Conservation (phyloP, 2,113 vertebrate genomes). For the Podilymbus podiceps region DNA sequence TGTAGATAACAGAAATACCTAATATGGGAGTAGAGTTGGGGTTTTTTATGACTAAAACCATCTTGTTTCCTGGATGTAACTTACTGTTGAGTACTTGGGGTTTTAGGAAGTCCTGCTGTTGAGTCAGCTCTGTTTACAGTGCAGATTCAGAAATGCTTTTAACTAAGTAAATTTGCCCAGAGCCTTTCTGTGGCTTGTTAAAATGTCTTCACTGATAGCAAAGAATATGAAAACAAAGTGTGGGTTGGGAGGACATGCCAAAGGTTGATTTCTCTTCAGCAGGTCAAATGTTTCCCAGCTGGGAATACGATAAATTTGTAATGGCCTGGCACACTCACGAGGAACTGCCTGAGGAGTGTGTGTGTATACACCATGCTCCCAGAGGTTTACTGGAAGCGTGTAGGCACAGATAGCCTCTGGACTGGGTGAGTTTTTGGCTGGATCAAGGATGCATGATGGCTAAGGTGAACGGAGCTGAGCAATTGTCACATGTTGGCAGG, state of each 20-base stretch:
- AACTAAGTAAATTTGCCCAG: neutral
- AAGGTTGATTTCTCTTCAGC: slow-evolving; percentile 21
- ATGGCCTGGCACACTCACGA: neutral
- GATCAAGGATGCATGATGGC: neutral
- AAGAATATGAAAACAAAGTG: slow-evolving; percentile 25
- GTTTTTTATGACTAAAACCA: neutral
- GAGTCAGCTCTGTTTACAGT: slow-evolving; percentile 12
- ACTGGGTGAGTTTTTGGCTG: neutral
- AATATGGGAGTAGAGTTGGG: neutral
- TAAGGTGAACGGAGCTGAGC: neutral
- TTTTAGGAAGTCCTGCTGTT: slow-evolving; percentile 1
- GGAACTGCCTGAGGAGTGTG: neutral
- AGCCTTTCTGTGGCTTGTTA: neutral
- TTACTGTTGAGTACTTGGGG: neutral
- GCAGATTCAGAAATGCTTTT: slow-evolving; percentile 8
- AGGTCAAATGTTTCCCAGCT: neutral
- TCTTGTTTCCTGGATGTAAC: neutral
- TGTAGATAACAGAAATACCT: neutral
- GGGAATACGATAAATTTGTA: slow-evolving; percentile 1
- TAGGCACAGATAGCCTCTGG: neutral
- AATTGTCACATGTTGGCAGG: neutral
- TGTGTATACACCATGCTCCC: accelerated
- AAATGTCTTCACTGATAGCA: slow-evolving; percentile 31
- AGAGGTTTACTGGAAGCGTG: neutral
- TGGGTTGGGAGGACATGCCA: neutral